Base-by-base conservation (phyloP, 2,113 vertebrate species). In the Drymodes brunneopygia region DNA sequence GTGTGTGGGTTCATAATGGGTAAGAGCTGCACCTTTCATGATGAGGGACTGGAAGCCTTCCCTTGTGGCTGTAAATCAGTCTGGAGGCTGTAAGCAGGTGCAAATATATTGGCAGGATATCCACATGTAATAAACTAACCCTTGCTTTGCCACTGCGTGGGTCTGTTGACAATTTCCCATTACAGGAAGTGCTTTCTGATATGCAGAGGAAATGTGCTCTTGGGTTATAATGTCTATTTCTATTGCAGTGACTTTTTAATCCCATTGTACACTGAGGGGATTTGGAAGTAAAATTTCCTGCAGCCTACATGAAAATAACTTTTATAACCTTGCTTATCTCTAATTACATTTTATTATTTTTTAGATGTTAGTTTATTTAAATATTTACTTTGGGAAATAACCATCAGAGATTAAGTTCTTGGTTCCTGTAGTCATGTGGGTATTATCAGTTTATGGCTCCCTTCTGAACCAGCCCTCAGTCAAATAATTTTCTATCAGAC, bases 21-120 rank as follows among this genome's bases (percentile, higher is more conserved):
- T 62, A 20, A 61, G 27, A 85, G 58, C 42, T 23, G 7, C 20
- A 50, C 12, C 33, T 82, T 38, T 85, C 61, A 40, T 11, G 5
- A 33, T 16, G 67, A 79, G 20, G 31, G 48, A 45, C 40, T 50
- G 60, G 44, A 36, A 66, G 50, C 40, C 19, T 79, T 88, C 58
- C 48, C 11, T 18, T 40, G 51, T 57, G 58, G 67, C 23, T 77
- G 36, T 27, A 88, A 97, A 97, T 96, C 94, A 96, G 83, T 95
- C 88, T 96, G 94, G 88, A 93, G 92, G 79, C 89, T 95, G 77
- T 97, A 94, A 98, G 95, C 92, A 94, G 92, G 94, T 96, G 93
- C 93, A 95, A 96, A 97, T 94, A 92, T 27, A 72, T 28, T 47
- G 67, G 89, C 97, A 98, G 97, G 95, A 94, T 97, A 97, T 89